Percentiles rank a stretch among this genome's conserved stretches.
Conservation (phyloP, 2,888 invertebrate species). For the Aradus depressus region DNA sequence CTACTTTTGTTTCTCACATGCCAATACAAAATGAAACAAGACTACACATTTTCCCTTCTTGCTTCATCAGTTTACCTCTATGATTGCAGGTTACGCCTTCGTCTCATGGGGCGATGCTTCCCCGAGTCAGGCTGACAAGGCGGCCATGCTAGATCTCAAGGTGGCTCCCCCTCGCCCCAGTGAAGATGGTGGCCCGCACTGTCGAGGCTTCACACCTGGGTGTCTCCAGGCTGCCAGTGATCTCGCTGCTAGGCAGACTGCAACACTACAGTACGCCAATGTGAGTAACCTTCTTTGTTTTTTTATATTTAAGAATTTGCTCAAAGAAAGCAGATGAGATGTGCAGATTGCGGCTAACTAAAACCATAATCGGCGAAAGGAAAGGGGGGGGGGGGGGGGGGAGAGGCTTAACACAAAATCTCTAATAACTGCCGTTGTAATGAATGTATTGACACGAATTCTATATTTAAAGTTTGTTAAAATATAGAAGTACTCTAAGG, state of each 20-base stretch:
- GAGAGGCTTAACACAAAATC: too few species aligned
- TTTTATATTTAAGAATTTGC: neutral
- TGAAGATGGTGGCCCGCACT: conserved; percentile 14
- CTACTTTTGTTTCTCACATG: neutral
- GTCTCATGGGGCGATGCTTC: conserved; percentile 31
- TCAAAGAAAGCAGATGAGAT: too few species aligned
- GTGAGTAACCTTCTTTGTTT: conserved; percentile 25
- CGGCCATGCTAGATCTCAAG: conserved; percentile 30
- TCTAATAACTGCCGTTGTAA: too few species aligned
- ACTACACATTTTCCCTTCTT: too few species aligned
- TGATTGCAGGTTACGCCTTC: conserved; percentile 32
- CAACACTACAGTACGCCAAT: conserved; percentile 30
- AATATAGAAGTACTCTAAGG: too few species aligned
- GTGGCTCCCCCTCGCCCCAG: conserved; percentile 24
- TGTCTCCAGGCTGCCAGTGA: conserved; percentile 32
- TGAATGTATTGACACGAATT: too few species aligned
- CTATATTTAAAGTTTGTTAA: too few species aligned
- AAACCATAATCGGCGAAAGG: neutral
- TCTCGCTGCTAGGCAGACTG: conserved; percentile 33
- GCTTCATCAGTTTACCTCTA: too few species aligned
- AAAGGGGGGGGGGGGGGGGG: neutral
- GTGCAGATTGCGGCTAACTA: neutral
- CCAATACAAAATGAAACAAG: too few species aligned
- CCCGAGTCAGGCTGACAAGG: conserved; percentile 27
- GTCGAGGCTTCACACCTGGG: conserved; percentile 28